Evolutionary conservation across 2,888 invertebrate species (phyloP).

Genomic region (Tachina fera): DNA sequence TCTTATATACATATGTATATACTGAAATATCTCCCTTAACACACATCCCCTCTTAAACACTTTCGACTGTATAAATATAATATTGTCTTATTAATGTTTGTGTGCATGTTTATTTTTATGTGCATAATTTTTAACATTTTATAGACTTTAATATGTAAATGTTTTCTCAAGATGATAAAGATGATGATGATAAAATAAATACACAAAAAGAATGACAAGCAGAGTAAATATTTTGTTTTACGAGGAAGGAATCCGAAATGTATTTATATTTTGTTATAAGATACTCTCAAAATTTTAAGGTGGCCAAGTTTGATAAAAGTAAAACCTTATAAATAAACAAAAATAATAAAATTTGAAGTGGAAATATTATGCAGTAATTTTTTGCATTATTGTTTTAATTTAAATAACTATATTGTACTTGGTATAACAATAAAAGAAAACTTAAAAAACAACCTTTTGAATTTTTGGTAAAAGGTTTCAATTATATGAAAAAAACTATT

Average conservation of each 20-base stretch:
- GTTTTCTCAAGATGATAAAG: conserved; percentile 54
- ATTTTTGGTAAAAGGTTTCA: too few species aligned
- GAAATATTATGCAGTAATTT: too few species aligned
- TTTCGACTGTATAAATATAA: background rate
- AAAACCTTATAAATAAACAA: too few species aligned
- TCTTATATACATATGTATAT: too few species aligned
- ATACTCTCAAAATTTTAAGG: too few species aligned
- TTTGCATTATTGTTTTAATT: too few species aligned
- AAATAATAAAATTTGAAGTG: too few species aligned
- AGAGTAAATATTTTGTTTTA: background rate
- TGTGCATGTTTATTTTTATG: background rate
- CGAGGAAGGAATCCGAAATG: background rate
- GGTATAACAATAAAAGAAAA: too few species aligned
- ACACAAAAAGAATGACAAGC: conserved; percentile 1
- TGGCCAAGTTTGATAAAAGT: too few species aligned
- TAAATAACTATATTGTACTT: too few species aligned
- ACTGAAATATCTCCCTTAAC: conserved; percentile 20
- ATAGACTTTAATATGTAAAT: conserved; percentile 41
- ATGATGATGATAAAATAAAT: conserved; percentile 47
- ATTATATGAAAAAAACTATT: too few species aligned
- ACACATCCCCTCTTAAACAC: background rate
- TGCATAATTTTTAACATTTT: conserved; percentile 35
- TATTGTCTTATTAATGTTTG: background rate
- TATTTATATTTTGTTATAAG: background rate
- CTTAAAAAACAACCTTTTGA: too few species aligned